Percentiles rank a stretch among this genome's conserved stretches.
Evolutionary conservation across 2,888 invertebrate genomes (phyloP).

Genomic region (Cordilura impudica): DNA sequence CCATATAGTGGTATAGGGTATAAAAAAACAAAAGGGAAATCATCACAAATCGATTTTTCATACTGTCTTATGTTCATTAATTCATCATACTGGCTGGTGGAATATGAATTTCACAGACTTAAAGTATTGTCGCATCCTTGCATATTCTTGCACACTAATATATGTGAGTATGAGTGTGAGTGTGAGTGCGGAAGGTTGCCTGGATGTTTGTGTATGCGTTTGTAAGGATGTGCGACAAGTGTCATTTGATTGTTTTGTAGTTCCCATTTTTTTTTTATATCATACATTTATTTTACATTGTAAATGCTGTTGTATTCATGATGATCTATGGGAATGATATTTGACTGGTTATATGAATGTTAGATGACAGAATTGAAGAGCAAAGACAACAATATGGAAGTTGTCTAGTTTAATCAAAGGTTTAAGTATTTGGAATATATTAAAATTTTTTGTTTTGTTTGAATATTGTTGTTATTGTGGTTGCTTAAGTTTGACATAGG

Average conservation of each 20-base stretch:
- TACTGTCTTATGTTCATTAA: conserved; percentile 25
- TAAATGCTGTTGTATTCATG: conserved; percentile 7
- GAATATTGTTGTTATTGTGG: background rate
- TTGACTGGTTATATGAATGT: background rate
- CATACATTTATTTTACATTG: conserved; percentile 11
- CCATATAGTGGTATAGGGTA: too few relatives aligned
- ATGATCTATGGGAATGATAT: background rate
- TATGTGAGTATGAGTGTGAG: background rate
- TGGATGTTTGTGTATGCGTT: background rate
- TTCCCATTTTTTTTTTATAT: conserved; percentile 27
- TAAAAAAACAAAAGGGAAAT: background rate
- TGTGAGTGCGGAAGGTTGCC: conserved; percentile 12
- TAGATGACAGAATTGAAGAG: conserved; percentile 53
- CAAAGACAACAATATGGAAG: conserved; percentile 58
- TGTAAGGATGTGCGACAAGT: conserved; percentile 48
- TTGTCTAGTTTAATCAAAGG: conserved; percentile 59
- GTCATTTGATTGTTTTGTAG: conserved; percentile 54
- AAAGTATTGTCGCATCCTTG: conserved; percentile 38
- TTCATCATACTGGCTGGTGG: conserved; percentile 32
- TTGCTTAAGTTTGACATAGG: too few relatives aligned
- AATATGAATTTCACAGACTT: conserved; percentile 30
- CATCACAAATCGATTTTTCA: conserved; percentile 54
- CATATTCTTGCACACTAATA: background rate
- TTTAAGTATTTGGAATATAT: conserved; percentile 53
- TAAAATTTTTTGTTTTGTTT: conserved; percentile 19